phyloP scores from a whole-genome alignment of 1,140 invertebrate genomes.

The Trissolcus basalis region DNA sequence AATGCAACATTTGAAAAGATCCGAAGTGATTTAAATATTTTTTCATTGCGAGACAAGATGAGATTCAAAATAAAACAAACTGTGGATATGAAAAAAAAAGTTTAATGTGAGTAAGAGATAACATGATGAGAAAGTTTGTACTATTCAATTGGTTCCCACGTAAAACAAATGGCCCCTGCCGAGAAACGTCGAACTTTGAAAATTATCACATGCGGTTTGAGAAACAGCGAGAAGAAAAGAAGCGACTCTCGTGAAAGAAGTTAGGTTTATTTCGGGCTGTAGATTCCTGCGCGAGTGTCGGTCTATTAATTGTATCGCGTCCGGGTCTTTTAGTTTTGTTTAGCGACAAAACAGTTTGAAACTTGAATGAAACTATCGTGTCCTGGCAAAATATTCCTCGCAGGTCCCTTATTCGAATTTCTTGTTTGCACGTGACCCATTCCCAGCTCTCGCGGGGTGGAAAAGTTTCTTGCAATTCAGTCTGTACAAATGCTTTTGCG shows the following conservation, averaged over 20 bases:
- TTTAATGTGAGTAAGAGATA: too few relatives aligned
- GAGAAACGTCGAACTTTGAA: too few relatives aligned
- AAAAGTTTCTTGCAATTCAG: constrained; percentile 58
- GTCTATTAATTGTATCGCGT: constrained; percentile 40
- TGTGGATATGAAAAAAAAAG: too few relatives aligned
- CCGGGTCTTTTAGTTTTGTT: constrained; percentile 37
- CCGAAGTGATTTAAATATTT: too few relatives aligned
- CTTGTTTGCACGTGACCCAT: constrained; percentile 57
- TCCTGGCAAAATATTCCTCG: constrained; percentile 52
- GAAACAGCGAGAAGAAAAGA: constrained; percentile 5
- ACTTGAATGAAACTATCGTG: constrained; percentile 51
- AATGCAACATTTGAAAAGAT: too few relatives aligned
- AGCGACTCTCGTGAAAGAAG: neutral
- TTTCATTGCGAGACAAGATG: too few relatives aligned
- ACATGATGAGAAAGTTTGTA: too few relatives aligned
- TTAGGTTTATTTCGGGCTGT: neutral
- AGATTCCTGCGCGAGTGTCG: constrained; percentile 1
- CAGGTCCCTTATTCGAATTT: constrained; percentile 48
- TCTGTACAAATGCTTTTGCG: constrained; percentile 55
- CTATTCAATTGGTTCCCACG: too few relatives aligned
- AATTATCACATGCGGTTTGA: neutral
- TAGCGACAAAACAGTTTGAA: constrained; percentile 41
- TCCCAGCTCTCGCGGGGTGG: constrained; percentile 47
- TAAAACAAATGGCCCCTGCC: too few relatives aligned
- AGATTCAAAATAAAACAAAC: too few relatives aligned